Base-by-base conservation (phyloP, 2,888 invertebrate genomes). In the Odontomyia ornata region DNA sequence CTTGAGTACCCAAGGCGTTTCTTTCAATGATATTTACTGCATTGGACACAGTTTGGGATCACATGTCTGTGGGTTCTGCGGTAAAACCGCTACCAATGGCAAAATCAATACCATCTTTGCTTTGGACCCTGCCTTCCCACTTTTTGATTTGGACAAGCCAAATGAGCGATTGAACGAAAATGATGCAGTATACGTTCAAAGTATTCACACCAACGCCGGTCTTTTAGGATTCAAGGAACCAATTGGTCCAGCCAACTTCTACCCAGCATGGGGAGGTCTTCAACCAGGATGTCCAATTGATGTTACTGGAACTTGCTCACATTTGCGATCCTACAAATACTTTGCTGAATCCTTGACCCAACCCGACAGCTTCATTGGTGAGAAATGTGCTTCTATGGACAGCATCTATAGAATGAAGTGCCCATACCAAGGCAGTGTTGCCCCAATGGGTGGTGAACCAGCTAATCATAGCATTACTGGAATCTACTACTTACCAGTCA, bases 11-110 rank as follows among this genome's bases (percentile, higher is more conserved):
- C 5, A 85, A 84, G 83, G 89, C 86, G 60, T 87, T 85, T 43
- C 85, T 83, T 60, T 88, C 87, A 15, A 88, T 84, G 11, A 84
- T 83, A 80, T 90, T 84, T 84, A 88, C 87, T 64, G 85, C 0
- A 89, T 90, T 43, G 91, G 89, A 0, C 89, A 90, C 80, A 90
- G 90, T 80, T 85, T 91, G 76, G 90, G 90, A 2, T 89, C 89
- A 9, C 89, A 90, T 82, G 89, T 89, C 4, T 88, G 88, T 67
- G 89, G 90, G 1, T 88, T 88, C 79, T 88, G 90, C 57, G 90
- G 89, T 0, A 90, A 90, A 78, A 88, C 87, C 80, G 88, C 88
- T 0, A 87, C 85, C 77, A 83, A 87, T 82, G 91, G 90, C 65
- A 88, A 88, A 23, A 87, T 88, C 30, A 88, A 89, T 79, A 87